phyloP scores from a whole-genome alignment of 2,113 vertebrate species.

The Hyla sarda region DNA sequence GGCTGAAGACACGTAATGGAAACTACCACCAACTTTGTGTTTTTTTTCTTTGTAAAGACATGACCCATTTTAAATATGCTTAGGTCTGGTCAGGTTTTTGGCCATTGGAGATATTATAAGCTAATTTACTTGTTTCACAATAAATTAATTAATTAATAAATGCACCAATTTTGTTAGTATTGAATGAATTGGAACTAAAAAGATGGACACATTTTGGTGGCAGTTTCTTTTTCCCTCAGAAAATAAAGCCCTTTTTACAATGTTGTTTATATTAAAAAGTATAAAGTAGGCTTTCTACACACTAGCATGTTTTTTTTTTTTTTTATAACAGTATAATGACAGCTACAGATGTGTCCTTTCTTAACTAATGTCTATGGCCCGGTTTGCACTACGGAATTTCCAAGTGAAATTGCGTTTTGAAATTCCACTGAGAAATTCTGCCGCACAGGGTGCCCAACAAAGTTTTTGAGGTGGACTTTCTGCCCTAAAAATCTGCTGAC shows the following conservation, averaged over 20 bases:
- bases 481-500: too few relatives aligned
- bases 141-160: not conserved
- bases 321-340: not conserved
- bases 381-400: too few relatives aligned
- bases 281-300: not conserved
- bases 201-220: not conserved
- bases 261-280: not conserved
- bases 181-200: not conserved
- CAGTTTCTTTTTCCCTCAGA: not conserved
- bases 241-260: not conserved
- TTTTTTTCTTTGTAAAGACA: not conserved
- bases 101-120: not conserved
- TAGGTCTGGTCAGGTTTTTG: too few relatives aligned
- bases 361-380: too few relatives aligned
- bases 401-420: too few relatives aligned
- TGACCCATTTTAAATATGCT: not conserved
- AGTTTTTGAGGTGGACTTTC: too few relatives aligned
- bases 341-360: too few relatives aligned
- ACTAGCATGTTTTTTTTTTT: not conserved
- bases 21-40: slow-evolving; percentile 1
- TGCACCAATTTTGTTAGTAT: not conserved
- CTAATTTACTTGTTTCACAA: not conserved
- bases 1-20: not conserved
- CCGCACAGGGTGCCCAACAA: too few relatives aligned
- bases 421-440: too few relatives aligned